Evolutionary conservation across 2,797 vertebrate species (phyloP).

Genomic region (Craterocephalus amniculus): DNA sequence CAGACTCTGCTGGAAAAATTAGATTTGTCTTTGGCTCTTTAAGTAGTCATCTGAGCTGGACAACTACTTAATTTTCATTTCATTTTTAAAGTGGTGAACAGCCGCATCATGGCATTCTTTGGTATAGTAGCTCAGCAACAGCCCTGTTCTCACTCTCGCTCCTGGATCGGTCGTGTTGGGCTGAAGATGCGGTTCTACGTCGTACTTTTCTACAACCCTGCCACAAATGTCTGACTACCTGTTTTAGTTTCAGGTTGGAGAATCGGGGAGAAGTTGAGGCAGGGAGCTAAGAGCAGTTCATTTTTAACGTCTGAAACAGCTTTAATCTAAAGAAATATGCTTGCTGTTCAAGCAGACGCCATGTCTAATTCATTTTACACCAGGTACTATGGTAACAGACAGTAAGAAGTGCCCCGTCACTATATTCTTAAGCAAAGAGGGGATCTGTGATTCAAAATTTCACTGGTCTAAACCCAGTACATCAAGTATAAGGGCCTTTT

Average conservation of each 20-base stretch:
- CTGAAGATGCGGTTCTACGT: not conserved
- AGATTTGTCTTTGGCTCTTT: not conserved
- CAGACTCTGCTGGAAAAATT: slow-evolving; percentile 8
- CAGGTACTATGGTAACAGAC: not conserved
- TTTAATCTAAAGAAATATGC: not conserved
- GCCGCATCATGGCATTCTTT: not conserved
- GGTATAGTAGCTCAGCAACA: not conserved
- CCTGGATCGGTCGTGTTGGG: not conserved
- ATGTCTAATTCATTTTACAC: not conserved
- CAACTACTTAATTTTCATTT: not conserved
- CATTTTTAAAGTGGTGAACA: not conserved
- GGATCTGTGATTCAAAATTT: too few species aligned
- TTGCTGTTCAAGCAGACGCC: not conserved
- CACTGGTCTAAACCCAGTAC: too few species aligned
- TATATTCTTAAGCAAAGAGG: too few species aligned
- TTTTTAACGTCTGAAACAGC: not conserved
- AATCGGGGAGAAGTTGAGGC: not conserved
- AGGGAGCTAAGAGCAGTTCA: not conserved
- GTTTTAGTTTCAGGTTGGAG: not conserved
- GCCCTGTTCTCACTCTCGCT: not conserved
- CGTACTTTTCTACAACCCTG: not conserved
- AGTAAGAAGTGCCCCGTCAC: not conserved
- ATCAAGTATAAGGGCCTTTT: too few species aligned
- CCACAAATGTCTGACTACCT: not conserved
- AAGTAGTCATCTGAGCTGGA: not conserved